Evolutionary conservation across 2,113 vertebrate genomes (phyloP).

Genomic region (Anseranas semipalmata): DNA sequence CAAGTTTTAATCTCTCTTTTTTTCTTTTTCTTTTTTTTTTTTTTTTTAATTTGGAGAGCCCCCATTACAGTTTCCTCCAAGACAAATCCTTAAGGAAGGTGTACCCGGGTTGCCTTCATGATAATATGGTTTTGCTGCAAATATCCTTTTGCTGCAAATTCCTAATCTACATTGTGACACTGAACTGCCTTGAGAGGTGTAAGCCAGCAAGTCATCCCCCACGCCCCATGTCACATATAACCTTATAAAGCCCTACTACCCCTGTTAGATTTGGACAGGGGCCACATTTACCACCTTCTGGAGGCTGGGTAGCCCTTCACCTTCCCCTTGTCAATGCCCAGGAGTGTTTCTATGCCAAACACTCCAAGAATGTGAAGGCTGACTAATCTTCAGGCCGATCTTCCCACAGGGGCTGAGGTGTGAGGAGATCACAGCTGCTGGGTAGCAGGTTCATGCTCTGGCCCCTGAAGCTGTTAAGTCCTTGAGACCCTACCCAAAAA

Average conservation of each 20-base stretch:
- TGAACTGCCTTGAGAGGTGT: background rate
- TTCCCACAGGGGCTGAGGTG: constrained; percentile 8
- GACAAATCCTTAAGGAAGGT: background rate
- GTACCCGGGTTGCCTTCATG: background rate
- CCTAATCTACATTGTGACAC: rapidly evolving
- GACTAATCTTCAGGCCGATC: constrained; percentile 27
- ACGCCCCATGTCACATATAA: background rate
- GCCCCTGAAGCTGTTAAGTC: background rate
- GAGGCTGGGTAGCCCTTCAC: background rate
- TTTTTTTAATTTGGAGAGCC: background rate
- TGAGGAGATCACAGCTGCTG: background rate
- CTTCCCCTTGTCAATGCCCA: constrained; percentile 38
- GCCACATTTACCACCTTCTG: background rate
- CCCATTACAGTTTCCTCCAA: background rate
- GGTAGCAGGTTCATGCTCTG: background rate
- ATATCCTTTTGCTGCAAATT: background rate
- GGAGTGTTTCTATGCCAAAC: constrained; percentile 55
- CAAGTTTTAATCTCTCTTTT: background rate
- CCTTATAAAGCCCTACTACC: constrained; percentile 7
- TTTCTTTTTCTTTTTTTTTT: no score
- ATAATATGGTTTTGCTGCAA: background rate
- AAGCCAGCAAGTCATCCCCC: background rate
- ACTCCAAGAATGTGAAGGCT: constrained; percentile 38
- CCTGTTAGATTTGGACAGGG: constrained; percentile 15
- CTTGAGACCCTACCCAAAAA: background rate